Evolutionary conservation across 2,888 invertebrate genomes (phyloP).

Genomic region (Stictocephala bisonia): DNA sequence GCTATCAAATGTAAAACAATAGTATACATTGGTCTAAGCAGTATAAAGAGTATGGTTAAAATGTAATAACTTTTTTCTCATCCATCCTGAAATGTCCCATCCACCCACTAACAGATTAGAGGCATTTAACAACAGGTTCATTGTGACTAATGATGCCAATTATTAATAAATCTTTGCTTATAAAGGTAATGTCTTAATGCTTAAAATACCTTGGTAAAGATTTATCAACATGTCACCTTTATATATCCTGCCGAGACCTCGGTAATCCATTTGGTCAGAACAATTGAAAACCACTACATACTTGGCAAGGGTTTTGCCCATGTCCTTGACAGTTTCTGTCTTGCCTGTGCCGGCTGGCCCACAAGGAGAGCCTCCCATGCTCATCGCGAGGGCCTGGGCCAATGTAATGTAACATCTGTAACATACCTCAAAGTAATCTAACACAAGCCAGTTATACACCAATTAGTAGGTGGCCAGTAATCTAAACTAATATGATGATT

Average conservation of each 20-base stretch:
- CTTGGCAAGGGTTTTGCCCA: constrained; percentile 97
- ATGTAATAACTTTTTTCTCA: too few species aligned
- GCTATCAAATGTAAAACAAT: too few species aligned
- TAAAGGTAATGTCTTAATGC: too few species aligned
- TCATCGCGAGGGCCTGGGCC: constrained; percentile 94
- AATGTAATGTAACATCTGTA: constrained; percentile 95
- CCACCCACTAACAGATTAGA: too few species aligned
- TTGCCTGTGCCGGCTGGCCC: constrained; percentile 99
- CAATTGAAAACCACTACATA: constrained; percentile 98
- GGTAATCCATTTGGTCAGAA: constrained; percentile 98
- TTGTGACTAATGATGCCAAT: too few species aligned
- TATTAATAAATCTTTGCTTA: too few species aligned
- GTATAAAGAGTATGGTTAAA: too few species aligned
- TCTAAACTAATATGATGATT: not conserved
- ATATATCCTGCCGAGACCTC: constrained; percentile 94
- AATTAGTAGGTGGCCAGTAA: not conserved
- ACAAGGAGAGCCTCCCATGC: constrained; percentile 96
- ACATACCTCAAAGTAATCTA: too few species aligned
- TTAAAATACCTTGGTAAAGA: too few species aligned
- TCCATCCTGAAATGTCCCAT: too few species aligned
- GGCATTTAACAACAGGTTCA: too few species aligned
- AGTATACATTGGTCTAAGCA: too few species aligned
- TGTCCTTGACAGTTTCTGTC: constrained; percentile 97
- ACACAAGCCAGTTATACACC: not conserved
- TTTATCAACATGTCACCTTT: constrained; percentile 71